Conservation (phyloP, 2,797 vertebrate species). For the Enteromius thamalakanensis region DNA sequence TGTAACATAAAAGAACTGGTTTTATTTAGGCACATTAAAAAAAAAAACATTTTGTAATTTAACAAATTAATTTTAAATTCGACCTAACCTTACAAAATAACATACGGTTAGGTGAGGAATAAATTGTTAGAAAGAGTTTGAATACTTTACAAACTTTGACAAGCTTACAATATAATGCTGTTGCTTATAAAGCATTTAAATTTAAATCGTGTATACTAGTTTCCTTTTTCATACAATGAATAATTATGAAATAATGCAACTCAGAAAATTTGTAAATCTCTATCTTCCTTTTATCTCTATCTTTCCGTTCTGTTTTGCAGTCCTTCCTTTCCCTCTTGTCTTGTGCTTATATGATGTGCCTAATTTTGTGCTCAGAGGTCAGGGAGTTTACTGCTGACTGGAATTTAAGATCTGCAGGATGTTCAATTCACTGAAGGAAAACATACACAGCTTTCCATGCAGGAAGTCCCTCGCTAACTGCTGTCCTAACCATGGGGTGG, state of each 20-base stretch:
- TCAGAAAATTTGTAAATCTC: not conserved
- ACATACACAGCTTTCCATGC: constrained; percentile 59
- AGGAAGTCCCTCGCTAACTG: constrained; percentile 46
- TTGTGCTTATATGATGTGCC: constrained; percentile 19
- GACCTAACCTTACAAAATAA: not conserved
- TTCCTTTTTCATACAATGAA: constrained; percentile 5
- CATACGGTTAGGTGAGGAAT: not conserved
- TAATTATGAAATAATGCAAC: not conserved
- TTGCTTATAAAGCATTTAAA: not conserved
- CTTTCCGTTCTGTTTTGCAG: not conserved
- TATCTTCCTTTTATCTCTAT: not conserved
- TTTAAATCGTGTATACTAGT: not conserved
- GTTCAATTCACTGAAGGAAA: constrained; percentile 56
- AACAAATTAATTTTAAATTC: not conserved
- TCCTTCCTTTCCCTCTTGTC: constrained; percentile 11
- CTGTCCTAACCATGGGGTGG: constrained; percentile 47
- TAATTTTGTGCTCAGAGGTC: constrained; percentile 37
- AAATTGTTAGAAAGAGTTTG: not conserved
- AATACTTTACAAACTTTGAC: not conserved
- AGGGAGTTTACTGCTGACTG: constrained; percentile 38
- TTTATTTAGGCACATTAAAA: not conserved
- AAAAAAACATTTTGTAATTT: not conserved
- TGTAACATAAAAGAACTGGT: not conserved
- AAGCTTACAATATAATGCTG: not conserved
- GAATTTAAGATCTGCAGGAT: constrained; percentile 51